Percentiles rank a stretch among this genome's conserved stretches.
phyloP scores from a whole-genome alignment of 2,797 vertebrate genomes.

The Pseudocheirus occidentalis region DNA sequence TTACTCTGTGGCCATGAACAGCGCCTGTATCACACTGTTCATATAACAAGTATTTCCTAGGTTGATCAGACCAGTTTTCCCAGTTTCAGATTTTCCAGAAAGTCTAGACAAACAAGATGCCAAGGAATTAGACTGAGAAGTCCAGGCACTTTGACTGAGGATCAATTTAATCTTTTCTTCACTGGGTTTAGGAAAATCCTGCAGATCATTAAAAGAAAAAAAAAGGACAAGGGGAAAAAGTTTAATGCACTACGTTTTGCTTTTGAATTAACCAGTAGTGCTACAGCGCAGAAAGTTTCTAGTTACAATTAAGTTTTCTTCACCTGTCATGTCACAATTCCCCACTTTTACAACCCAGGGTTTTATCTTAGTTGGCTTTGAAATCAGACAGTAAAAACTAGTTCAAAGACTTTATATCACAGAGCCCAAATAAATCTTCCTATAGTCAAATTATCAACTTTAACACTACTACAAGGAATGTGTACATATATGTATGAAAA shows the following conservation, averaged over 20 bases:
- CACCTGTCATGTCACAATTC: not conserved
- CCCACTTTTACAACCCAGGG: not conserved
- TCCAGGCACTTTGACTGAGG: constrained; percentile 99
- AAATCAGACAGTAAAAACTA: constrained; percentile 48
- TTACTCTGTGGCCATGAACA: constrained; percentile 99
- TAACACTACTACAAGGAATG: not conserved
- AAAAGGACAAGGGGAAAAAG: not conserved
- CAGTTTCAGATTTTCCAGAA: constrained; percentile 96
- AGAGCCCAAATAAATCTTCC: constrained; percentile 18
- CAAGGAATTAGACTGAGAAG: constrained; percentile 95
- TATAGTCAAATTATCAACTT: constrained; percentile 31
- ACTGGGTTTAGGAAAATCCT: constrained; percentile 95
- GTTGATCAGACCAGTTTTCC: constrained; percentile 97
- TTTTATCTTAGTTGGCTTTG: constrained; percentile 27
- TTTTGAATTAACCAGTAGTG: constrained; percentile 21
- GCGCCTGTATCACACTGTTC: constrained; percentile 98
- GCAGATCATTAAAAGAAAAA: constrained; percentile 60
- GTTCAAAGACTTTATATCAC: constrained; percentile 36
- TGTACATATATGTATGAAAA: no score
- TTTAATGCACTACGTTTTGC: constrained; percentile 29
- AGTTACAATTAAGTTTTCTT: not conserved
- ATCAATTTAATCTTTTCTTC: constrained; percentile 97
- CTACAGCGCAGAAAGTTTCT: not conserved
- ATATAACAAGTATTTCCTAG: constrained; percentile 99
- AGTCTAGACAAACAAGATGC: constrained; percentile 92